Conservation (phyloP, 2,888 invertebrate species). For the Gandaritis pyraliata region DNA sequence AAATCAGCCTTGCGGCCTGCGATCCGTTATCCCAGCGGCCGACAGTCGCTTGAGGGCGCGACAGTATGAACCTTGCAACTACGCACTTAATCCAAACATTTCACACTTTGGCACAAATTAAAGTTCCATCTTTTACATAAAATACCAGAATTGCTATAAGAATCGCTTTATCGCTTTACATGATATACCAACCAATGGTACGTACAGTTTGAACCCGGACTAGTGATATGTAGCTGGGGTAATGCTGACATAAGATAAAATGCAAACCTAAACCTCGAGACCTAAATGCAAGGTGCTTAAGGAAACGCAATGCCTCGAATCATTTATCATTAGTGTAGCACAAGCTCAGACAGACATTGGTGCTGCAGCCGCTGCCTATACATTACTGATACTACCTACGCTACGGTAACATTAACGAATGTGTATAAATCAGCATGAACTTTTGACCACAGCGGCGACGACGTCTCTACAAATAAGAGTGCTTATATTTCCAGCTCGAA, state of each 20-base stretch:
- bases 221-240: conserved; percentile 49
- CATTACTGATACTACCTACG: conserved; percentile 43
- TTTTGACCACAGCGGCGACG: conserved; percentile 29
- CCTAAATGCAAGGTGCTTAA: conserved; percentile 56
- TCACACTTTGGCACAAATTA: background rate
- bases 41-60: conserved; percentile 54
- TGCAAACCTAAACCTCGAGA: conserved; percentile 50
- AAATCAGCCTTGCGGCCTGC: conserved; percentile 72
- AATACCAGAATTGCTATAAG: background rate
- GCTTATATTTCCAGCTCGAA: conserved; percentile 1
- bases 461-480: conserved; percentile 18
- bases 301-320: conserved; percentile 56
- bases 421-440: conserved; percentile 30
- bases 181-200: background rate
- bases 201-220: conserved; percentile 36
- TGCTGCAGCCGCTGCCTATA: conserved; percentile 41
- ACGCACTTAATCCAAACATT: conserved; percentile 20
- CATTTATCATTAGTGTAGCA: conserved; percentile 60
- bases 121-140: background rate
- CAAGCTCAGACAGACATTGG: conserved; percentile 47
- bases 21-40: conserved; percentile 64
- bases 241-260: conserved; percentile 55
- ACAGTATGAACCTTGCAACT: conserved; percentile 43
- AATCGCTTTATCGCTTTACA: too few relatives aligned
- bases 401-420: conserved; percentile 38